Evolutionary conservation across 2,797 vertebrate genomes (phyloP), one percentile per base, ranked within the genome.

Genomic region (Phrynocephalus vlangalii): DNA sequence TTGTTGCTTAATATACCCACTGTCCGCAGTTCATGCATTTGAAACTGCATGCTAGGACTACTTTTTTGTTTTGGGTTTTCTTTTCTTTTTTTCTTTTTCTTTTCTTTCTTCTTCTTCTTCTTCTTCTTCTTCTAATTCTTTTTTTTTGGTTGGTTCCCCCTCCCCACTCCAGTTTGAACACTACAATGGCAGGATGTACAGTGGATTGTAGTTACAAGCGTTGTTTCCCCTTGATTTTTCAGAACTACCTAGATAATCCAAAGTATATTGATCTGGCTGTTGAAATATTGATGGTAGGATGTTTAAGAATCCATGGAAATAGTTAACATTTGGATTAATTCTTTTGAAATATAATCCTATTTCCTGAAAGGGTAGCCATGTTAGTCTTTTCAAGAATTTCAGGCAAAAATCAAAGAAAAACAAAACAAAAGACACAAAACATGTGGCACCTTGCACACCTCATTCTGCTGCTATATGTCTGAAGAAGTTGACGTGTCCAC

Each of bases 171-270:
- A 67, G 88, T 89, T 84, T 91, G 70, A 86, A 76, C 89, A 89
- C 75, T 78, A 86, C 78, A 91, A 82, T 82, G 91, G 85, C 82
- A 91, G 78, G 91, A 38, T 28, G 70, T 63, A 84, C 60, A 60
- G 20, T 68, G 15, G 15, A 3, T 50, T 88, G 2, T 82, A 72
- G 56, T 89, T 70, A 48, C 0, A 1, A 52, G 84, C 38, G 76
- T 89, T 79, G 90, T 68, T 67, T 38, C 92, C 83, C 76, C 1
- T 0, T 33, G 48, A 4, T 91, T 73, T 72, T 63, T 88, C 63
- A 86, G 5, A 71, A 13, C 78, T 82, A 85, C 80, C 72, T 90
- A 86, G 71, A 91, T 94, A 93, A 94, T 80, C 89, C 91, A 88
- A 93, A 92, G 80, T 92, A 91, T 95, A 89, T 88, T 50, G 67